Conservation (phyloP, 2,113 vertebrate genomes). For the Notothenia coriiceps region DNA sequence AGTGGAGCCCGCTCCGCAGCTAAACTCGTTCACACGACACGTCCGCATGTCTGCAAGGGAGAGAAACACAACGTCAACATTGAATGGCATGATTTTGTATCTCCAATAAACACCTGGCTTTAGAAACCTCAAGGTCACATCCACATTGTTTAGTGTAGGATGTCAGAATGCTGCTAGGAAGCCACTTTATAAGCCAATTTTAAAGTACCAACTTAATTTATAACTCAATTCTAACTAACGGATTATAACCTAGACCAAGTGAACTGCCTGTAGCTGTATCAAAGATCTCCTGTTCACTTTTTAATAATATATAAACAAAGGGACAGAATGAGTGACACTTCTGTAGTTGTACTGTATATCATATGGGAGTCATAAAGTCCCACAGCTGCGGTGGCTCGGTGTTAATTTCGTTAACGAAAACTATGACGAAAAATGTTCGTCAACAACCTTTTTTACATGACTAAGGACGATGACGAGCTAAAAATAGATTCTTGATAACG, state of each 20-base stretch:
- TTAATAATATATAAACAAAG: neutral
- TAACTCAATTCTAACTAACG: too few species aligned
- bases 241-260: neutral
- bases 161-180: too few species aligned
- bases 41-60: conserved; percentile 90
- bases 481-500: too few species aligned
- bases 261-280: neutral
- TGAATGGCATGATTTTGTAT: neutral
- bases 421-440: too few species aligned
- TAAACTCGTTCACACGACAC: conserved; percentile 93
- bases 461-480: too few species aligned
- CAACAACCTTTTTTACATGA: too few species aligned
- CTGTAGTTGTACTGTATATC: neutral
- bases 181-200: neutral
- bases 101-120: neutral
- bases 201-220: neutral
- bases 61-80: neutral
- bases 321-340: neutral
- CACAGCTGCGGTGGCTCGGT: neutral
- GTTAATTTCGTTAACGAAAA: too few species aligned
- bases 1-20: conserved; percentile 91
- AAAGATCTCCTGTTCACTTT: neutral
- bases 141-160: too few species aligned
- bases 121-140: neutral
- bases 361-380: neutral